Conservation (phyloP, 2,888 invertebrate genomes). For the Tholera decimalis region DNA sequence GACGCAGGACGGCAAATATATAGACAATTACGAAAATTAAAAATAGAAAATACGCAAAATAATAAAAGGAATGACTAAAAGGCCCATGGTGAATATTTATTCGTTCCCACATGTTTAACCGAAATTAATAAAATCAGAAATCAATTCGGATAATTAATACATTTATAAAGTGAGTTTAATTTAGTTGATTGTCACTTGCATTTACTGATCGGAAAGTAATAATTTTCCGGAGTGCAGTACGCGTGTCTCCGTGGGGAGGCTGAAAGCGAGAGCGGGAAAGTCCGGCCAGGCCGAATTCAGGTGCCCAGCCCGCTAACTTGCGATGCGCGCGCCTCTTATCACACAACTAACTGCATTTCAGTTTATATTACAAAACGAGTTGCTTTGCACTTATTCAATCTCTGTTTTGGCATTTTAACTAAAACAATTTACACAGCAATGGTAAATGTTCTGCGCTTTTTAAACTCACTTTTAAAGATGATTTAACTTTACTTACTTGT, state of each 20-base stretch:
- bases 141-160: background rate
- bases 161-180: background rate
- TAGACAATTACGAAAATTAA: background rate
- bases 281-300: conserved; percentile 2
- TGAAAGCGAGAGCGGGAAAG: conserved; percentile 25
- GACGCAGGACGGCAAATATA: background rate
- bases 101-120: background rate
- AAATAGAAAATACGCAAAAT: background rate
- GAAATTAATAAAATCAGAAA: background rate
- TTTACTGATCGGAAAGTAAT: background rate
- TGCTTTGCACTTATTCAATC: background rate
- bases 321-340: conserved; percentile 41
- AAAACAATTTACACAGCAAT: background rate
- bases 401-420: background rate
- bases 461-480: background rate
- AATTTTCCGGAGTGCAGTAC: conserved; percentile 14
- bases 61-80: fast-evolving
- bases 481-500: background rate
- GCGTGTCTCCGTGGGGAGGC: conserved; percentile 2
- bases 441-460: background rate
- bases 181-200: background rate
- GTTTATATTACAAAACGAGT: conserved; percentile 13
- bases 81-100: background rate
- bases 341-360: background rate
- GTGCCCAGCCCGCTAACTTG: background rate